Evolutionary conservation across 2,113 vertebrate species (phyloP).

Genomic region (Lamprologus tigripictilis): DNA sequence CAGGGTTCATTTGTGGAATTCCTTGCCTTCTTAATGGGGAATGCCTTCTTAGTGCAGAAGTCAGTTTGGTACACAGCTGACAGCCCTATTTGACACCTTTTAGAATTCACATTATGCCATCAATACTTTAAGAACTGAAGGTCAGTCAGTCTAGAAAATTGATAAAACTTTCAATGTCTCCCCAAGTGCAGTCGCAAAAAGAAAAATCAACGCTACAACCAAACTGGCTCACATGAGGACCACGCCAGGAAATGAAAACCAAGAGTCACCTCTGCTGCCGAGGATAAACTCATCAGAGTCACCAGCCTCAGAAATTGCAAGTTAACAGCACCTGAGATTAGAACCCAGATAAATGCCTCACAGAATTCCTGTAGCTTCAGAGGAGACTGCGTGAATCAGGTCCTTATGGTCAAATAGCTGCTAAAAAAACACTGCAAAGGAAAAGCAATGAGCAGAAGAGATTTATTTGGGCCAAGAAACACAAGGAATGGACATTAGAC

Average conservation of each 20-base stretch:
- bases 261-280: background rate
- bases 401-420: accelerated
- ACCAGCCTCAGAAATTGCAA: background rate
- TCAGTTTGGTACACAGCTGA: background rate
- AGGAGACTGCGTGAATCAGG: background rate
- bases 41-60: background rate
- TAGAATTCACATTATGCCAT: background rate
- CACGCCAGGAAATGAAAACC: background rate
- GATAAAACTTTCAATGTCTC: background rate
- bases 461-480: background rate
- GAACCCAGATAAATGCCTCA: background rate
- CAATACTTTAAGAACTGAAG: background rate
- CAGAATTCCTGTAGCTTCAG: background rate
- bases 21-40: background rate
- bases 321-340: background rate
- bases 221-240: background rate
- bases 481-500: background rate
- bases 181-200: background rate
- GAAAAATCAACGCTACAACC: accelerated
- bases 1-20: background rate
- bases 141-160: background rate
- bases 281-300: background rate
- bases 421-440: background rate
- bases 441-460: background rate
- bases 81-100: background rate